Evolutionary conservation across 2,113 vertebrate species (phyloP), one percentile per base, ranked within the genome.

Genomic region (Lamprologus ornatipinnis): DNA sequence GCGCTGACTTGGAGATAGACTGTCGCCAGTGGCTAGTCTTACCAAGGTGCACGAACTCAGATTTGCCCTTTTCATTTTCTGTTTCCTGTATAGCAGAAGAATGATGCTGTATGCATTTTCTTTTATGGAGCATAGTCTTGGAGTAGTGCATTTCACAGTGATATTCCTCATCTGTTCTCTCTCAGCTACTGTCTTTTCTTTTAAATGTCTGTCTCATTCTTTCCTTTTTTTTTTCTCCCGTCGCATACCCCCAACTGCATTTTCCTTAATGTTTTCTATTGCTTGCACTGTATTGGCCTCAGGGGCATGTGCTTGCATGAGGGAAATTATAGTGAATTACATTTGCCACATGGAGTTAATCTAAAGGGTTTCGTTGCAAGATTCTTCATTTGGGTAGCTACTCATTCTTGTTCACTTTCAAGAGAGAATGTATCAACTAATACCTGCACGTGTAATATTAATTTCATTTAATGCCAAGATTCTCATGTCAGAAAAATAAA

Each of bases 11-110:
- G 88, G 68, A 95, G 93, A 94, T 94, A 93, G 94, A 92, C 92
- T 94, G 94, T 95, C 91, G 94, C 95, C 95, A 92, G 10, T 93
- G 93, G 95, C 94, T 90, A 95, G 90, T 94, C 91, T 89, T 93
- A 91, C 91, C 88, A 92, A 95, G 94, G 94, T 95, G 92, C 90
- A 82, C 70, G 33, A 93, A 93, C 94, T 93, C 93, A 91, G 90
- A 92, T 93, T 92, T 96, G 94, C 94, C 95, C 95, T 95, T 96
- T 96, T 96, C 95, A 95, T 89, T 94, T 95, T 93, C 88, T 87
- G 85, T 94, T 95, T 91, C 92, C 87, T 93, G 85, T 85, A 85
- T 90, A 88, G 84, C 26, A 17, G 35, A 75, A 92, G 91, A 94
- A 91, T 89, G 90, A 93, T 92, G 91, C 87, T 86, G 88, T 87